Base-by-base conservation (phyloP, 2,888 invertebrate species). In the Parelbella ahira region DNA sequence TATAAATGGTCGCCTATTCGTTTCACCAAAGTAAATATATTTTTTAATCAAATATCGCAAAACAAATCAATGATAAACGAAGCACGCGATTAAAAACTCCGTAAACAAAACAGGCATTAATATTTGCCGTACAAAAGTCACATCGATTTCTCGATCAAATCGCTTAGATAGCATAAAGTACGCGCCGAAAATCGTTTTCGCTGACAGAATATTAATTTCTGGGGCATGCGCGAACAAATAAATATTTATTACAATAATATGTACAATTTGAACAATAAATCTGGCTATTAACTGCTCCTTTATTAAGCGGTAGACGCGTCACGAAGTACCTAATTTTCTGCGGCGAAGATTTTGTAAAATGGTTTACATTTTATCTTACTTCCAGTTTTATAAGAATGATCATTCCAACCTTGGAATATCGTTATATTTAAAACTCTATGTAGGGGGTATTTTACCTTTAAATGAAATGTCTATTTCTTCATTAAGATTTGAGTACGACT, bases 171-270 rank as follows among this genome's bases (percentile, higher is more conserved):
- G 74, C 71, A 70, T 78, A 79, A 80, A 77, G 63, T 65, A 70
- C 33, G 33, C 42, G 58, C 57, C 77, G 59, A 81, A 81, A 78
- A 68, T 68, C 70, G 68, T 56, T 68, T 72, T 61, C 68, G 76
- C 68, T 67, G 78, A 81, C 80, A 78, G 79, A 77, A 78, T 82
- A 83, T 82, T 82, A 84, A 83, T 83, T 80, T 75, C 65, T 59
- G 72, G 47, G 64, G 50, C 55, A 63, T 50, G 69, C 63, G 67
- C 66, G 68, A 77, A 77, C 73, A 65, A 66, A 68, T 63, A 59
- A 64, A 69, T 71, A 54, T 51, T 57, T 60, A 67, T 34, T 21
- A 70, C 70, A 72, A 77, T 77, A 75, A 78, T 77, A 58, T 61
- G 63, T 63, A 60, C 55, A 60, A 66, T 78, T 77, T 58, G 53